phyloP scores from a whole-genome alignment of 2,797 vertebrate species.

The Mormyrus hasselquistii region DNA sequence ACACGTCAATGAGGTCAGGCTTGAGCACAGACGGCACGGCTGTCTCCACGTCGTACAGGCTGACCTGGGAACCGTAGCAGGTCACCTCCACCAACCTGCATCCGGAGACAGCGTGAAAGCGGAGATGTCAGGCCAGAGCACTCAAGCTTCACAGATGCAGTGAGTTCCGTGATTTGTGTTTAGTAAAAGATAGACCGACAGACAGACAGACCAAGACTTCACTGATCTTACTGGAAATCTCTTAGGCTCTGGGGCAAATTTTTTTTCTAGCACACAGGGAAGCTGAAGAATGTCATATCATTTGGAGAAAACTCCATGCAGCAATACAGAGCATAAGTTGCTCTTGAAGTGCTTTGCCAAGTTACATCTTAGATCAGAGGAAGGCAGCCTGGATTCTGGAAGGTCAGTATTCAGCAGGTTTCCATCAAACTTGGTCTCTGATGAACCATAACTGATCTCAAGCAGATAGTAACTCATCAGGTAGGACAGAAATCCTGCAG shows the following conservation, averaged over 20 bases:
- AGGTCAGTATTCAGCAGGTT: neutral
- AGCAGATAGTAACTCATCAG: too few species aligned
- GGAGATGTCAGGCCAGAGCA: neutral
- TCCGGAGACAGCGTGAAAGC: neutral
- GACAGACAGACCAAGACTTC: neutral
- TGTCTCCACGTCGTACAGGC: constrained; percentile 92
- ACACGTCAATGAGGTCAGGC: constrained; percentile 96
- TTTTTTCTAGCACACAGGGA: neutral
- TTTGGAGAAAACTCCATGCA: neutral
- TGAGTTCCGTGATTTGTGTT: neutral
- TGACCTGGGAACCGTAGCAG: constrained; percentile 88
- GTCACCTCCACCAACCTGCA: constrained; percentile 88
- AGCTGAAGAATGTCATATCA: neutral
- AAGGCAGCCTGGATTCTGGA: neutral
- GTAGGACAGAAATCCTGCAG: too few species aligned
- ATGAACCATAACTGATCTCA: too few species aligned
- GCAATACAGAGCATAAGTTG: neutral
- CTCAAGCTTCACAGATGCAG: neutral
- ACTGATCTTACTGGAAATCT: neutral
- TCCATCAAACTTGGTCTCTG: too few species aligned
- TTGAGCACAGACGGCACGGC: constrained; percentile 93
- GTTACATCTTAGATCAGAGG: neutral
- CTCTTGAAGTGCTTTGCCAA: neutral
- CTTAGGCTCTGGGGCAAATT: neutral
- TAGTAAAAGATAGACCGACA: neutral